A percentile compares a stretch with the other conserved stretches of the same genome.
Evolutionary conservation across 2,888 invertebrate species (phyloP).

Genomic region (Pterostichus niger): DNA sequence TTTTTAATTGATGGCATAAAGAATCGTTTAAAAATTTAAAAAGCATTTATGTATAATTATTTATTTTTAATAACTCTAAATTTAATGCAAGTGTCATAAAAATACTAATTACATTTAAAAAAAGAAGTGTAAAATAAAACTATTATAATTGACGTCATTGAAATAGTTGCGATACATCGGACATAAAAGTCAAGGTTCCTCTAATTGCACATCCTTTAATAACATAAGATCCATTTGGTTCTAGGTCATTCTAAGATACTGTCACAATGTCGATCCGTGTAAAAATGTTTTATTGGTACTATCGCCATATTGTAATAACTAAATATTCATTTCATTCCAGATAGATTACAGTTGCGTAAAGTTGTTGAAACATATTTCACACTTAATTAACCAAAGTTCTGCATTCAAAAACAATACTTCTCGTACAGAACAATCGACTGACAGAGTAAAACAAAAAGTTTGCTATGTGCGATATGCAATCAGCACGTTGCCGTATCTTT

Average conservation of each 20-base stretch:
- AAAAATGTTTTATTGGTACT: constrained; percentile 32
- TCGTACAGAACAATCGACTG: constrained; percentile 47
- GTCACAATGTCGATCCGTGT: not conserved
- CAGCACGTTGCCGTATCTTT: not conserved
- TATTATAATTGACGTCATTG: constrained; percentile 1
- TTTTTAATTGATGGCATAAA: no score
- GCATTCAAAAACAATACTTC: constrained; percentile 59
- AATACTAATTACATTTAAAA: constrained; percentile 12
- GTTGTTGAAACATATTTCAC: constrained; percentile 63
- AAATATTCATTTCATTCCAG: not conserved
- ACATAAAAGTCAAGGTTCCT: constrained; percentile 2
- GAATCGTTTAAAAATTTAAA: no score
- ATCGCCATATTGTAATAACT: not conserved
- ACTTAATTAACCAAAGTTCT: constrained; percentile 60
- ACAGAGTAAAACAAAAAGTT: constrained; percentile 10
- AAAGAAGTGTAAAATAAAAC: not conserved
- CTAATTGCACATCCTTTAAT: constrained; percentile 4
- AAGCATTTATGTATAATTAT: no score
- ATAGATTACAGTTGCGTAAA: constrained; percentile 40
- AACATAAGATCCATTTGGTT: constrained; percentile 2
- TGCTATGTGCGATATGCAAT: constrained; percentile 14
- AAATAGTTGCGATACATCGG: constrained; percentile 6
- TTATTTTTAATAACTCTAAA: no score
- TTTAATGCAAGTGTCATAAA: constrained; percentile 4
- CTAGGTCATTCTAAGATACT: not conserved